These are phyloP conservation scores for Habroteleia sp. DNA, from an alignment of 2,888 invertebrate genomes.

Conservation along the genomic window DNA sequence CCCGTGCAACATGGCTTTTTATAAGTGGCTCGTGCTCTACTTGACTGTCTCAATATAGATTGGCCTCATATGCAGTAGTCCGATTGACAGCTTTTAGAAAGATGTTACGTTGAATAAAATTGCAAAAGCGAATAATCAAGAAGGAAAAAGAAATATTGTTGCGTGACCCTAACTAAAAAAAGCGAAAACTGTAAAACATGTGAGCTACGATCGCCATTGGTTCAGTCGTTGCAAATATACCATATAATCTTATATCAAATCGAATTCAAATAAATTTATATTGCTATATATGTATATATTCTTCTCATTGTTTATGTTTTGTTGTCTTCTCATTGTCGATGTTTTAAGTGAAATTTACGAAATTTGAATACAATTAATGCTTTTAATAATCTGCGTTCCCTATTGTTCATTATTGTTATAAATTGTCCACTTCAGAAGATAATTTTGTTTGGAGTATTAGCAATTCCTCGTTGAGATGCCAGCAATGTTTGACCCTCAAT, in stretches of 20 bases:
- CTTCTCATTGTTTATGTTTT: no score
- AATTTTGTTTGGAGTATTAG: conserved; percentile 69
- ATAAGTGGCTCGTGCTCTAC: conserved; percentile 42
- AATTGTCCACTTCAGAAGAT: conserved; percentile 33
- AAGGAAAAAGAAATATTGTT: background rate
- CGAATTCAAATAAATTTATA: no score
- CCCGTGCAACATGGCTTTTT: conserved; percentile 53
- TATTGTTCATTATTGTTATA: conserved; percentile 10
- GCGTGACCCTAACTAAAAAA: background rate
- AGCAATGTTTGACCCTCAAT: conserved; percentile 75
- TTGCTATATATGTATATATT: no score
- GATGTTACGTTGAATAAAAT: conserved; percentile 39
- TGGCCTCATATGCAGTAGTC: conserved; percentile 18
- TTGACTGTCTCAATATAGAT: conserved; percentile 49
- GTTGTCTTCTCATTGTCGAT: no score
- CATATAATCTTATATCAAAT: no score
- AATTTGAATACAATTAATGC: no score
- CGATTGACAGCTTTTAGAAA: conserved; percentile 54
- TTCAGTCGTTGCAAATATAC: no score
- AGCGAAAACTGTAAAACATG: no score
- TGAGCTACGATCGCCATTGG: no score
- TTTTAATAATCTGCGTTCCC: no score
- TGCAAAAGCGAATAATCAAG: background rate
- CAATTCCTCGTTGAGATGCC: conserved; percentile 72
- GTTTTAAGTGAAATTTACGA: no score